Conservation (phyloP, 2,113 vertebrate species). For the Manacus vitellinus region DNA sequence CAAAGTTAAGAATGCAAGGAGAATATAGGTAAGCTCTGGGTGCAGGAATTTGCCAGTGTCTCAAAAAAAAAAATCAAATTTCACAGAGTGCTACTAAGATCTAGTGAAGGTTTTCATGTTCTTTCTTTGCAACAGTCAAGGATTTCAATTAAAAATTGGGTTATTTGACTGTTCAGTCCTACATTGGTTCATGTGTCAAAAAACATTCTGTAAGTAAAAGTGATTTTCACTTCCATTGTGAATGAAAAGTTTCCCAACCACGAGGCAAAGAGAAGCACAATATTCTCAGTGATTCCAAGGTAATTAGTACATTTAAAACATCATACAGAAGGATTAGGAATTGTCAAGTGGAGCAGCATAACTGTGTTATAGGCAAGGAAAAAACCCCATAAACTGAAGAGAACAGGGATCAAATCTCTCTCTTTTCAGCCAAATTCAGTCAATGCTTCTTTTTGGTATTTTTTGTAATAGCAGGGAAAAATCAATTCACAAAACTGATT, state of each 20-base stretch:
- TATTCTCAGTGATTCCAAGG: not conserved
- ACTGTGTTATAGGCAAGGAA: not conserved
- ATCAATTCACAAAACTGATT: not conserved
- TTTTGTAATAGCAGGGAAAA: not conserved
- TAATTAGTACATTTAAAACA: not conserved
- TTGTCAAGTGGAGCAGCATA: not conserved
- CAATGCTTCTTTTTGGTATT: not conserved
- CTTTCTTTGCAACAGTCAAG: not conserved
- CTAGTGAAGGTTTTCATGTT: not conserved
- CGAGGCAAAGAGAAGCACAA: not conserved
- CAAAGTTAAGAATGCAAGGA: not conserved
- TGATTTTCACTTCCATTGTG: not conserved
- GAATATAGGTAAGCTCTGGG: not conserved
- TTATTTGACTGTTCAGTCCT: not conserved
- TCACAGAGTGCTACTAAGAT: not conserved
- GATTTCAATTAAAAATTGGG: not conserved
- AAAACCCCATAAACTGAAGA: not conserved
- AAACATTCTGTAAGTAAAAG: not conserved
- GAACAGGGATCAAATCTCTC: not conserved
- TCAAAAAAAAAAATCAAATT: not conserved
- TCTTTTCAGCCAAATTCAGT: not conserved
- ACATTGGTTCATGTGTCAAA: fast-evolving
- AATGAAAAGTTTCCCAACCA: not conserved
- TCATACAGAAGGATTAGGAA: not conserved
- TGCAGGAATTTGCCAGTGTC: not conserved